Conservation (phyloP, 2,797 vertebrate species). For the Carcharodon carcharias region DNA sequence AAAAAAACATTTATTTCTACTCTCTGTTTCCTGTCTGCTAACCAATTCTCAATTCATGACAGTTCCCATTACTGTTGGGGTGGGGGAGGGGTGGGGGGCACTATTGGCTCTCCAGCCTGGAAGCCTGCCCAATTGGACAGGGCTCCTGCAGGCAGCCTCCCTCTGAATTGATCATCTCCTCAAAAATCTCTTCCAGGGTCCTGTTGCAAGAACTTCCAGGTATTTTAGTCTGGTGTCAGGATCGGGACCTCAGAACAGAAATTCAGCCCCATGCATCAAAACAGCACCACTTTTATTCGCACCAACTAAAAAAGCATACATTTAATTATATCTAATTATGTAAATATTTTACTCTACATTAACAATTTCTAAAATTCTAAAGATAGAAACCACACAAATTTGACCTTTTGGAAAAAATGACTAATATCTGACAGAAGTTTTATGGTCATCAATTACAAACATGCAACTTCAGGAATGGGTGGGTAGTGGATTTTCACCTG, state of each 20-base stretch:
- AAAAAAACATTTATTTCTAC: too few species aligned
- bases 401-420: background rate
- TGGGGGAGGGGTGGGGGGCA: too few species aligned
- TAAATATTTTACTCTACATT: background rate
- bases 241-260: background rate
- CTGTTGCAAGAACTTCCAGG: background rate
- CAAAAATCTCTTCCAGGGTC: background rate
- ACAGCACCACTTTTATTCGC: background rate
- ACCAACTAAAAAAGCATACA: background rate
- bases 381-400: background rate
- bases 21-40: too few species aligned
- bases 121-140: background rate
- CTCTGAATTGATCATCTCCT: background rate
- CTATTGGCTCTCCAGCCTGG: too few species aligned
- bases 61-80: too few species aligned
- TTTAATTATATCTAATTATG: background rate
- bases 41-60: too few species aligned
- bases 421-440: background rate
- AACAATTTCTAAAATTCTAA: background rate
- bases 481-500: background rate
- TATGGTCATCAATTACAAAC: background rate
- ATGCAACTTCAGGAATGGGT: background rate
- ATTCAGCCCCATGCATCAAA: background rate
- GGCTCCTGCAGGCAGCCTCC: background rate
- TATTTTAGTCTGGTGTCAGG: background rate